Base-by-base conservation (phyloP, 2,113 vertebrate species). In the Proteles cristata region DNA sequence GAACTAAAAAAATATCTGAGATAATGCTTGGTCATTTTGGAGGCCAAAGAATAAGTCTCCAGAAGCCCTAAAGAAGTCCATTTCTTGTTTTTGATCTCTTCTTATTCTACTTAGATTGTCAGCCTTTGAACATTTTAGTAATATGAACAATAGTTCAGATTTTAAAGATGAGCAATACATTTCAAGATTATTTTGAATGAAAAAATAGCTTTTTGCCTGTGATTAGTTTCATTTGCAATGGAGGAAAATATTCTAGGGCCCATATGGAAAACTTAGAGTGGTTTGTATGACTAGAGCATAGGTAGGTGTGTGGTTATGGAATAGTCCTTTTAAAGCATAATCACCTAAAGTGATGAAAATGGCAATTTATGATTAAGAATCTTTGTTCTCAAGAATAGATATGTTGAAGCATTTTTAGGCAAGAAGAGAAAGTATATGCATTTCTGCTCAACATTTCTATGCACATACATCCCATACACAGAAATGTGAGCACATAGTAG, bases 401-500 rank as follows among this genome's bases (percentile, higher is more conserved):
- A 17, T 25, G 14, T 90, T 35, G 17, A 55, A 26, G 48, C 5
- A 23, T 69, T 84, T n/a, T 10, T 55, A 76, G 33, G n/a, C 79
- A 84, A 8, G 79, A 33, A 88, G 65, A n/a, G 21, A 53, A 55
- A 77, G 8, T 1, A 4, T n/a, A 25, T 15, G 11, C 6, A 45
- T 79, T 53, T 23, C 19, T 7, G 8, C 25, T 58, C 17, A 26
- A 31, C 26, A 35, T 79, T 55, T 50, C 35, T 61, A 31, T 5
- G 25, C 39, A 81, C 11, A 16, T 4, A 65, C 21, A n/a, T 5
- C 4, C 7, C 14, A 11, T 1, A 66, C 28, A 15, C 1, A 71
- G 14, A 45, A 4, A 39, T 0, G 14, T 2, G 5, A 31, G 12
- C 9, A 5, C 2, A 2, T 9, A 5, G 17, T 12, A 0, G 7